phyloP scores from a whole-genome alignment of 2,113 vertebrate species.

The Sylvilagus bachmani region DNA sequence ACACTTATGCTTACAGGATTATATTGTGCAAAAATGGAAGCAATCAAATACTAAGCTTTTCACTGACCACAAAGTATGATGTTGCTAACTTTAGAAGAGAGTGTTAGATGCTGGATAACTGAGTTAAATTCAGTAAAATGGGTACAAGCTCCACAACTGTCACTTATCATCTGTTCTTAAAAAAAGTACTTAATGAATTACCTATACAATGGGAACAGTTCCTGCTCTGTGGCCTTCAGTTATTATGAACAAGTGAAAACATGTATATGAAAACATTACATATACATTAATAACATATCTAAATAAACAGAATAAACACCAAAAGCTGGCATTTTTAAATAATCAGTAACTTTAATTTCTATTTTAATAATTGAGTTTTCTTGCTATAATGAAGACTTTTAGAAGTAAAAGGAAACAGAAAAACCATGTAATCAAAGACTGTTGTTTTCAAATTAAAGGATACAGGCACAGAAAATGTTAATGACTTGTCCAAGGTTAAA shows the following conservation, averaged over 20 bases:
- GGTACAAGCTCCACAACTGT: background rate
- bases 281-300: background rate
- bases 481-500: background rate
- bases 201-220: background rate
- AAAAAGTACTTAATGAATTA: background rate
- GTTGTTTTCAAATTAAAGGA: constrained; percentile 6
- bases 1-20: constrained; percentile 62
- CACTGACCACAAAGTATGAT: background rate
- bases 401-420: constrained; percentile 10
- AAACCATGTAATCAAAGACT: background rate
- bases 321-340: background rate
- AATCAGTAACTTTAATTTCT: background rate
- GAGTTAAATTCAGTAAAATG: background rate
- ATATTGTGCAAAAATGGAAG: constrained; percentile 53
- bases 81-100: background rate
- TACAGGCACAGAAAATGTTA: background rate
- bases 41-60: constrained; percentile 21
- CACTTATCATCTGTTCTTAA: background rate
- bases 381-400: constrained; percentile 45
- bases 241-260: background rate
- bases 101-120: background rate
- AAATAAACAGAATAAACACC: background rate
- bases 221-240: background rate
- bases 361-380: background rate
- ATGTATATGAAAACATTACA: background rate